Evolutionary conservation across 2,797 vertebrate genomes (phyloP).

Genomic region (Harpagifer antarcticus): DNA sequence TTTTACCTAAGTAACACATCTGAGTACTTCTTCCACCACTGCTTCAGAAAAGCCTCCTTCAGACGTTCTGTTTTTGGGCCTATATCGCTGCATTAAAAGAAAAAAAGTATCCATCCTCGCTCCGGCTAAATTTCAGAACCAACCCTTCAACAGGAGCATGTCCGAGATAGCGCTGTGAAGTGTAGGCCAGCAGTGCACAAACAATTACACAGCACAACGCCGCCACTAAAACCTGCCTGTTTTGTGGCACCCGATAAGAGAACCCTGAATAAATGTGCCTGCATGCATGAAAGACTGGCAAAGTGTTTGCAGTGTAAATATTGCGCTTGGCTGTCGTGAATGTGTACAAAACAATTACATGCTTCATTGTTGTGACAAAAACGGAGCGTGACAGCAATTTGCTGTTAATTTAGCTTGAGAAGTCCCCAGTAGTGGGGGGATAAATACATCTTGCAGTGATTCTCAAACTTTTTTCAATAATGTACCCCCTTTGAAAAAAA

Average conservation of each 20-base stretch:
- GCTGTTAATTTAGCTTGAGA: conserved; percentile 61
- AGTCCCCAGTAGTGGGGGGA: conserved; percentile 29
- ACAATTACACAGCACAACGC: conserved; percentile 57
- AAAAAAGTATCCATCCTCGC: background rate
- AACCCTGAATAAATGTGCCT: conserved; percentile 58
- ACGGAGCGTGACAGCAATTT: conserved; percentile 49
- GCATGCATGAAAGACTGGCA: conserved; percentile 63
- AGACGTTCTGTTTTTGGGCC: conserved; percentile 3
- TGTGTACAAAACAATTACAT: conserved; percentile 71
- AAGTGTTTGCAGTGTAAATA: conserved; percentile 61
- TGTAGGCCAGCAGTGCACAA: conserved; percentile 42
- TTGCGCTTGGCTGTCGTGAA: conserved; percentile 47
- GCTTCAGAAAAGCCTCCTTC: background rate
- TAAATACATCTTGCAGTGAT: conserved; percentile 20
- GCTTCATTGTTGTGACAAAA: conserved; percentile 68
- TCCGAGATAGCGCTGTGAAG: conserved; percentile 45
- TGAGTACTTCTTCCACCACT: no score
- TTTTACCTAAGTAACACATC: no score
- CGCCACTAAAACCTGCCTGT: conserved; percentile 48
- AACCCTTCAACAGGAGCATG: conserved; percentile 50
- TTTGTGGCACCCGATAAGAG: conserved; percentile 65
- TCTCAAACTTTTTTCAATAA: no score
- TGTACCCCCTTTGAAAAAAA: no score
- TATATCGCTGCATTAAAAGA: conserved; percentile 4
- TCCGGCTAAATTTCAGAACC: conserved; percentile 42